A percentile compares a stretch with the other conserved stretches of the same genome.
Evolutionary conservation across 1,140 invertebrate genomes (phyloP).

Genomic region (Eupeodes corollae): DNA sequence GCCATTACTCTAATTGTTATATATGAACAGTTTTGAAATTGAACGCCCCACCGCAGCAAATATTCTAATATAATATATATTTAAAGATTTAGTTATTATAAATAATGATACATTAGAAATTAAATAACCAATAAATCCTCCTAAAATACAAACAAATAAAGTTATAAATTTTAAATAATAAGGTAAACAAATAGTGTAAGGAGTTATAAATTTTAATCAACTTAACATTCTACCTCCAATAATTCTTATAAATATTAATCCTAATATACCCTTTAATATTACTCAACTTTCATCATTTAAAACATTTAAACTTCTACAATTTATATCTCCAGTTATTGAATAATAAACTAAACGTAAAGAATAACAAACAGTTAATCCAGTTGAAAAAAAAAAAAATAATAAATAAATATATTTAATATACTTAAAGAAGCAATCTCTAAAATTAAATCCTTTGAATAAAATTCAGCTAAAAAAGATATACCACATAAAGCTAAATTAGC

Average conservation of each 20-base stretch:
- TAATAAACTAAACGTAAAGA: conserved; percentile 45
- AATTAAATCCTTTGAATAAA: conserved; percentile 57
- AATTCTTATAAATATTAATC: conserved; percentile 42
- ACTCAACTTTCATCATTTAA: conserved; percentile 39
- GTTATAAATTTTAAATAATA: conserved; percentile 38
- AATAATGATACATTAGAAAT: conserved; percentile 34
- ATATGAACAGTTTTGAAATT: too few species aligned
- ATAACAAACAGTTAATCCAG: conserved; percentile 44
- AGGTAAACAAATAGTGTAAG: conserved; percentile 42
- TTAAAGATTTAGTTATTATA: conserved; percentile 34
- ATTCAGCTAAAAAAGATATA: conserved; percentile 51
- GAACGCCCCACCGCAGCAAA: too few species aligned
- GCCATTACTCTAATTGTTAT: too few species aligned
- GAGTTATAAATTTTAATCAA: conserved; percentile 38
- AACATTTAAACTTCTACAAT: conserved; percentile 37
- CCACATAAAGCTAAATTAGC: conserved; percentile 40
- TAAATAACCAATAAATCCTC: conserved; percentile 32
- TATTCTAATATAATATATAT: conserved; percentile 29
- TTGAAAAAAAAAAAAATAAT: conserved; percentile 43
- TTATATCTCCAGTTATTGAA: conserved; percentile 38
- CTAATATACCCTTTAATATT: conserved; percentile 40
- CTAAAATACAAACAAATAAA: conserved; percentile 36
- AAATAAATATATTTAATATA: conserved; percentile 41
- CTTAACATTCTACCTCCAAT: conserved; percentile 36
- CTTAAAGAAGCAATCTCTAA: conserved; percentile 41